phyloP scores from a whole-genome alignment of 2,888 invertebrate species.

The Marronus borbonicus region DNA sequence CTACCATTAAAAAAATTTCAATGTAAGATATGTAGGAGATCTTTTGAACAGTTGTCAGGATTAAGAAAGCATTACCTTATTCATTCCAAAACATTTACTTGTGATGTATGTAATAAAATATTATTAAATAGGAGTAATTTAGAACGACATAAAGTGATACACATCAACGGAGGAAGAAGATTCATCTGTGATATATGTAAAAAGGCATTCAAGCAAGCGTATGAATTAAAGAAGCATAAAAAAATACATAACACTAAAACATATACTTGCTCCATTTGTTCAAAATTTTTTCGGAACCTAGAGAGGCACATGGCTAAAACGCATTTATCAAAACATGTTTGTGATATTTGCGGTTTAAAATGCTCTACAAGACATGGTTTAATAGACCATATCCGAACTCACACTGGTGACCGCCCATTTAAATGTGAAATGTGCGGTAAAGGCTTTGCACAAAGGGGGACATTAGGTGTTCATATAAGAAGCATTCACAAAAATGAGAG shows the following conservation, averaged over 20 bases:
- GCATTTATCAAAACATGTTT: neutral
- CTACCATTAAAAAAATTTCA: neutral
- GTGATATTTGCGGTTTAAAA: conserved; percentile 12
- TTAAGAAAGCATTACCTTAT: neutral
- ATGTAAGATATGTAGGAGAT: neutral
- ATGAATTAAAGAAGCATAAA: neutral
- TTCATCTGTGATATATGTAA: neutral
- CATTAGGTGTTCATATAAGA: conserved; percentile 18
- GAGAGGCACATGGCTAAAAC: neutral
- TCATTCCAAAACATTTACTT: neutral
- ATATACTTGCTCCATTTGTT: neutral
- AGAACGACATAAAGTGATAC: neutral
- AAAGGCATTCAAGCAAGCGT: neutral
- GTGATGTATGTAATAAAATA: conserved; percentile 6
- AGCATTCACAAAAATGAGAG: conserved; percentile 7
- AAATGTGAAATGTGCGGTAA: conserved; percentile 35
- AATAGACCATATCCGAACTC: conserved; percentile 22
- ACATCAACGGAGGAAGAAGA: neutral
- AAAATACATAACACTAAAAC: neutral
- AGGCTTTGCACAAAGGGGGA: conserved; percentile 29
- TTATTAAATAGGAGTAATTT: neutral
- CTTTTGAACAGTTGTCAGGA: neutral
- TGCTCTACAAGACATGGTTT: neutral
- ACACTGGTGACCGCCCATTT: conserved; percentile 39
- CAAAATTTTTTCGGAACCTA: neutral